Percentiles rank a stretch among this genome's conserved stretches.
Evolutionary conservation across 2,888 invertebrate species (phyloP).

Genomic region (Drosophila vallismaia): DNA sequence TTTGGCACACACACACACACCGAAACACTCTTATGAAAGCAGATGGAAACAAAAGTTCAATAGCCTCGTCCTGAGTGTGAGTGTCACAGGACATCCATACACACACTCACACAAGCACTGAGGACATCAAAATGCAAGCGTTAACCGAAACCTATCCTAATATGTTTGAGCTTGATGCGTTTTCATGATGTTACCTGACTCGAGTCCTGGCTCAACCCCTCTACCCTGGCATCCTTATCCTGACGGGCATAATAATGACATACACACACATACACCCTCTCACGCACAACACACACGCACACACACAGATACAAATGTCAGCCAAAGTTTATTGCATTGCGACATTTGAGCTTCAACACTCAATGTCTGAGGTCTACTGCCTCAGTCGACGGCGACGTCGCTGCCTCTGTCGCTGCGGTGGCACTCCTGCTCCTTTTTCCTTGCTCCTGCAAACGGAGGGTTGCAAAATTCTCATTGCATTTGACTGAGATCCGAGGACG

Average conservation of each 20-base stretch:
- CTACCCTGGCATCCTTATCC: slow-evolving; percentile 30
- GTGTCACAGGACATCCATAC: slow-evolving; percentile 18
- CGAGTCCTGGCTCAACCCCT: slow-evolving; percentile 47
- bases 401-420: slow-evolving; percentile 20
- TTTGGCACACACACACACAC: slow-evolving; percentile 24
- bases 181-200: slow-evolving; percentile 73
- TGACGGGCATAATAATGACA: slow-evolving; percentile 69
- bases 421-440: slow-evolving; percentile 17
- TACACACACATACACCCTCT: slow-evolving; percentile 30
- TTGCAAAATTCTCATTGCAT: slow-evolving; percentile 74
- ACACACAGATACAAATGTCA: slow-evolving; percentile 37
- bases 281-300: slow-evolving; percentile 21
- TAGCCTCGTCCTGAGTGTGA: slow-evolving; percentile 46
- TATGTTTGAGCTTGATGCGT: slow-evolving; percentile 79
- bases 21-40: background rate
- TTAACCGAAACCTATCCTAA: slow-evolving; percentile 77
- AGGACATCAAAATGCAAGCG: slow-evolving; percentile 73
- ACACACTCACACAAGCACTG: slow-evolving; percentile 12
- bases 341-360: slow-evolving; percentile 77
- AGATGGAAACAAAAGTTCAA: slow-evolving; percentile 56
- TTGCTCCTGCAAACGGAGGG: slow-evolving; percentile 55
- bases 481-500: slow-evolving; percentile 59
- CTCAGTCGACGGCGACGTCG: slow-evolving; percentile 12
- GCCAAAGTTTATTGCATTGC: slow-evolving; percentile 75
- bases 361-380: slow-evolving; percentile 73